These are phyloP conservation scores for Psittacara wagleri DNA, from an alignment of 2,113 vertebrate species.

Conservation along the genomic window DNA sequence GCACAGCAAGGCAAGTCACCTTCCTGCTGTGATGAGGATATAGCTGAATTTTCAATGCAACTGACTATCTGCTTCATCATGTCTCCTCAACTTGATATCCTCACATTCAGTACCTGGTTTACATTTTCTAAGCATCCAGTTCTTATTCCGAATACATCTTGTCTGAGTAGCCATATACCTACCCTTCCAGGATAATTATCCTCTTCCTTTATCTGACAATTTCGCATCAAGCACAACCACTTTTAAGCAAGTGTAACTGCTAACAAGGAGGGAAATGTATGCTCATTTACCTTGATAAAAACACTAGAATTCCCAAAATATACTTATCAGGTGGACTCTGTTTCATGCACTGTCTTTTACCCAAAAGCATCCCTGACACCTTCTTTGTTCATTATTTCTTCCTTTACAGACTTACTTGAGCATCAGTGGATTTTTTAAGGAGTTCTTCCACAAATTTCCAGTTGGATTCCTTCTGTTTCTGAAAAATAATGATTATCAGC, in stretches of 20 bases:
- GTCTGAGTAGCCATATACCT: conserved; percentile 65
- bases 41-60: conserved; percentile 77
- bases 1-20: conserved; percentile 81
- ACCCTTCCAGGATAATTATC: conserved; percentile 68
- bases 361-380: background rate
- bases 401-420: conserved; percentile 78
- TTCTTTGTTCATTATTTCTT: background rate
- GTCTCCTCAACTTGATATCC: conserved; percentile 72
- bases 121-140: conserved; percentile 71
- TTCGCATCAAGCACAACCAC: conserved; percentile 63
- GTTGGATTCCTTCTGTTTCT: conserved; percentile 86
- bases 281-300: conserved; percentile 32
- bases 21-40: conserved; percentile 80
- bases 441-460: conserved; percentile 89
- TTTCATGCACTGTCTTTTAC: background rate
- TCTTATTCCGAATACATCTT: conserved; percentile 76
- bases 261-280: conserved; percentile 47
- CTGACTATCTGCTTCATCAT: conserved; percentile 75
- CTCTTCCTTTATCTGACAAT: conserved; percentile 72
- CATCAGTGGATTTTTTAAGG: conserved; percentile 82
- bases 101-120: conserved; percentile 61
- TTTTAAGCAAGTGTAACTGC: conserved; percentile 51
- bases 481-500: conserved; percentile 39
- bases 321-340: background rate
- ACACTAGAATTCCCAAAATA: conserved; percentile 27